A percentile compares a stretch with the other conserved stretches of the same genome.
phyloP scores from a whole-genome alignment of 2,797 vertebrate species.

The Poecilia wingei region DNA sequence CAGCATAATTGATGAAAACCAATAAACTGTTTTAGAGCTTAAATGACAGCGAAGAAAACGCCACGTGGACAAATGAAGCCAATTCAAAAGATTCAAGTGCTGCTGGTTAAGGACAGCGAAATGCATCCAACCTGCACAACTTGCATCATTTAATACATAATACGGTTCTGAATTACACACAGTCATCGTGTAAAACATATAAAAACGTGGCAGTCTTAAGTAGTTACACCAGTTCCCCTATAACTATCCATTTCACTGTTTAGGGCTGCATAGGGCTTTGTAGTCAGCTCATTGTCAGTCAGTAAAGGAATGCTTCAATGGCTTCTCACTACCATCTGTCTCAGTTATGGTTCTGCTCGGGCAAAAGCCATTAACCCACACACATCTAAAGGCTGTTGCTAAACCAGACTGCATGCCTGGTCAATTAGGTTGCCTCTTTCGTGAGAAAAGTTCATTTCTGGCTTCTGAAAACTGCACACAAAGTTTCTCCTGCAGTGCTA shows the following conservation, averaged over 20 bases:
- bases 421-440: conserved; percentile 73
- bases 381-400: conserved; percentile 60
- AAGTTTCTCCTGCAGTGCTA: conserved; percentile 46
- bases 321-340: conserved; percentile 71
- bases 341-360: conserved; percentile 65
- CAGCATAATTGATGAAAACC: conserved; percentile 58
- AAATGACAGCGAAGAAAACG: conserved; percentile 41
- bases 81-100: conserved; percentile 49
- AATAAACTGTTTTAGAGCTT: conserved; percentile 41
- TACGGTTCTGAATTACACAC: conserved; percentile 25
- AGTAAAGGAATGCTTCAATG: conserved; percentile 62
- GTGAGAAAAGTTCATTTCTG: conserved; percentile 70
- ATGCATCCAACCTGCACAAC: conserved; percentile 36
- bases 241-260: conserved; percentile 20
- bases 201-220: conserved; percentile 16
- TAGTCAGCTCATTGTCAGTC: conserved; percentile 67
- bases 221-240: conserved; percentile 32
- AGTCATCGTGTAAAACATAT: conserved; percentile 2
- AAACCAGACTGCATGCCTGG: conserved; percentile 68
- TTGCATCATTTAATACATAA: conserved; percentile 35
- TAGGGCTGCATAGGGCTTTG: conserved; percentile 46
- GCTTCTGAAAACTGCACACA: conserved; percentile 39
- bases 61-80: conserved; percentile 48
- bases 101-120: conserved; percentile 46
- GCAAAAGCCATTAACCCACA: conserved; percentile 75